phyloP scores from a whole-genome alignment of 2,113 vertebrate species.

The Casuarius casuarius region DNA sequence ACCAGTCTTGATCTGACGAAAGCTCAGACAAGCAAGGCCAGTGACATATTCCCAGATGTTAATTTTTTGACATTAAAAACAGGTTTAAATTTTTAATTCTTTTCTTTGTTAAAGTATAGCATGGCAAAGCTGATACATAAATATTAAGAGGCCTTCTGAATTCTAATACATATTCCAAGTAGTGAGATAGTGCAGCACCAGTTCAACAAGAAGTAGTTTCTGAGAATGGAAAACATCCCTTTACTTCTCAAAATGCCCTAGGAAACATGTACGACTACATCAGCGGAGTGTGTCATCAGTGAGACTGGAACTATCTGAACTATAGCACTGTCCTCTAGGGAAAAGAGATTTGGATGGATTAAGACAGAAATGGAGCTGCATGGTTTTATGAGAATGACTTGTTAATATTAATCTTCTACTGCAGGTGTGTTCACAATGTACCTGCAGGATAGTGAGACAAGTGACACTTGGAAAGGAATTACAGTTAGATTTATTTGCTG shows the following conservation, averaged over 20 bases:
- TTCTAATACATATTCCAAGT: neutral
- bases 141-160: neutral
- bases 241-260: accelerated
- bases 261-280: neutral
- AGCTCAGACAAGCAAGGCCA: neutral
- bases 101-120: neutral
- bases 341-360: neutral
- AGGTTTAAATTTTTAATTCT: neutral
- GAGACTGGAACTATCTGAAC: neutral
- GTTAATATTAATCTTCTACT: neutral
- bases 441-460: neutral
- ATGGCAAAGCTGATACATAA: neutral
- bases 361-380: neutral
- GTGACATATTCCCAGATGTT: neutral
- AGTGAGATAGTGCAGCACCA: neutral
- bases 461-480: neutral
- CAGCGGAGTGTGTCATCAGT: neutral
- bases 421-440: neutral
- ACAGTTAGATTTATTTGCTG: neutral
- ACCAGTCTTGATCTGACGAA: slow-evolving; percentile 9
- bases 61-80: neutral
- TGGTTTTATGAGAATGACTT: neutral
- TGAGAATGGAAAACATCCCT: neutral
- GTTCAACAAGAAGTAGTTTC: neutral
- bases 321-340: neutral